Conservation (phyloP, 2,113 vertebrate genomes). For the Colaptes auratus region DNA sequence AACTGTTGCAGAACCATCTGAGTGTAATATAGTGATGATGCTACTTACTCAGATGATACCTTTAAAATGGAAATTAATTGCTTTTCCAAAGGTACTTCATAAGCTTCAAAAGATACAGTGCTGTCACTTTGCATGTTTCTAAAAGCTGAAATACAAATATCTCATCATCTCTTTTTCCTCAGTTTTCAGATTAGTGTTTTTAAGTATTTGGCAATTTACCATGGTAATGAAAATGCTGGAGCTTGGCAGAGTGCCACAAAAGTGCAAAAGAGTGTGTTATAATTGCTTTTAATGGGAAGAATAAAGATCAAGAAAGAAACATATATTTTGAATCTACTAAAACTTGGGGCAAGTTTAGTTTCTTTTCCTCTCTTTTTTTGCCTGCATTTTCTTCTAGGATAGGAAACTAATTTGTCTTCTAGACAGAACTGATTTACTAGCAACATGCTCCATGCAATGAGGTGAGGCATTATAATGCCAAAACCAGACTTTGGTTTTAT, state of each 20-base stretch:
- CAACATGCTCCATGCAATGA: background rate
- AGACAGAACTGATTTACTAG: constrained; percentile 31
- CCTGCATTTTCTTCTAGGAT: background rate
- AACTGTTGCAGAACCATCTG: background rate
- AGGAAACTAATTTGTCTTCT: constrained; percentile 40
- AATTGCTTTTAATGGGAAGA: constrained; percentile 36
- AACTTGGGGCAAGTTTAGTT: constrained; percentile 3
- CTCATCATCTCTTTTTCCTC: background rate
- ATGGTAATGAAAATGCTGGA: constrained; percentile 1
- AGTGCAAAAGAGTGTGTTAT: background rate
- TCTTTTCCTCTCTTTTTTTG: background rate
- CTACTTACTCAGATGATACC: background rate
- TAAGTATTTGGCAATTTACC: constrained; percentile 9
- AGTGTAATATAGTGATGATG: background rate
- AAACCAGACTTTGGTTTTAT: background rate
- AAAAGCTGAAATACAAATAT: constrained; percentile 16
- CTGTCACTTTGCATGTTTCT: background rate
- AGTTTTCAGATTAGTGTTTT: background rate
- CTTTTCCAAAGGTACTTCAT: background rate
- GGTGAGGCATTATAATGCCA: background rate
- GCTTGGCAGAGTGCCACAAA: background rate
- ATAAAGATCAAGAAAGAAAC: background rate
- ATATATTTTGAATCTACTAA: background rate
- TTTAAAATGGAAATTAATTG: background rate
- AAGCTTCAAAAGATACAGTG: background rate